A percentile compares a stretch with the other conserved stretches of the same genome.
Conservation (phyloP, 2,113 vertebrate species). For the Dascyllus trimaculatus region DNA sequence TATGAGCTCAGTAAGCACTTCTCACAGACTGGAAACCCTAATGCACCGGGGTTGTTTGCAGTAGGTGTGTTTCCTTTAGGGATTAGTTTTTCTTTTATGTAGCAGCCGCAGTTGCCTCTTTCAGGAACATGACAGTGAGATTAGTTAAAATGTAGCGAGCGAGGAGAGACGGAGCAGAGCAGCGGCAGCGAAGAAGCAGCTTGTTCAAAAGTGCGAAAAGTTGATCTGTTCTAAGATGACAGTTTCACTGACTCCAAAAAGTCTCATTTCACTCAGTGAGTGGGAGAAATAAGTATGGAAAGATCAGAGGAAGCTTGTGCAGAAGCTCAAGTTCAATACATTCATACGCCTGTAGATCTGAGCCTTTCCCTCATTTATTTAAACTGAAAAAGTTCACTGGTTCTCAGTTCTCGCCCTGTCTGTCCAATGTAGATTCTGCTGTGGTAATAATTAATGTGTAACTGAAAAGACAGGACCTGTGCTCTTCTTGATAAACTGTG, state of each 20-base stretch:
- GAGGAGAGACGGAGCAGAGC: constrained; percentile 13
- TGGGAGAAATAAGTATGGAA: constrained; percentile 2
- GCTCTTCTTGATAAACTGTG: background rate
- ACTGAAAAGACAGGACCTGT: background rate
- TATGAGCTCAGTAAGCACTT: constrained; percentile 3
- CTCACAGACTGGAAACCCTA: background rate
- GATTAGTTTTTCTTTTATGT: constrained; percentile 34
- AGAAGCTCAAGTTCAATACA: constrained; percentile 11
- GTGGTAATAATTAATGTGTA: background rate
- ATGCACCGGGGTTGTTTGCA: constrained; percentile 29
- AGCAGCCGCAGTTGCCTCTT: constrained; percentile 8
- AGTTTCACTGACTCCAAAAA: constrained; percentile 36
- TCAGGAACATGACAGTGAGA: constrained; percentile 45
- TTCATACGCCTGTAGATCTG: constrained; percentile 2
- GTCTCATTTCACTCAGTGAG: constrained; percentile 22
- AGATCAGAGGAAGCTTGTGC: constrained; percentile 35
- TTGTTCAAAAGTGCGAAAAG: constrained; percentile 32
- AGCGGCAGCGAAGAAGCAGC: constrained; percentile 2
- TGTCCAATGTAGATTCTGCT: background rate
- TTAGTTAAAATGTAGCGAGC: constrained; percentile 29
- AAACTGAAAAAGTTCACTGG: background rate
- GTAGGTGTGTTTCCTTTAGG: constrained; percentile 37
- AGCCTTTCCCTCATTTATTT: background rate
- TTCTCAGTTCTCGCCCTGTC: background rate
- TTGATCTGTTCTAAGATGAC: constrained; percentile 43